Base-by-base conservation (phyloP, 2,888 invertebrate genomes). In the Neoascia interrupta region DNA sequence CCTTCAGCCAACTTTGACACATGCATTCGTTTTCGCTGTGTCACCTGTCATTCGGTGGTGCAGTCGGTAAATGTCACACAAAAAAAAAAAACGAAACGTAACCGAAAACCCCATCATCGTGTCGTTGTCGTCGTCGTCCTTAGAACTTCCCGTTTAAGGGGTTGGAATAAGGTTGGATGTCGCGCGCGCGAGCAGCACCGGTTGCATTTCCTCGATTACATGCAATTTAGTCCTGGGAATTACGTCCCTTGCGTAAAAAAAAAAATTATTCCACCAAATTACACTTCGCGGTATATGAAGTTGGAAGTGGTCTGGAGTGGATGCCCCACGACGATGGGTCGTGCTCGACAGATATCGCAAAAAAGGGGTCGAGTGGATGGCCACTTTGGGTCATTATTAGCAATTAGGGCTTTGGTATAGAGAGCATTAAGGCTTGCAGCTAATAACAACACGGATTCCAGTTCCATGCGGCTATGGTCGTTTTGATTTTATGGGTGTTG, bases 191-290 rank as follows among this genome's bases (percentile, higher is more conserved):
- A 10, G 21, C 41, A n/a, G 5, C 19, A 76, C 72, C 58, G 70
- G 76, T 76, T 76, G 76, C 76, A 76, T 64, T 58, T 70, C 45
- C 53, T 64, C 51, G 45, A 72, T 76, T 58, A 47, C 45, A 41
- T 72, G 64, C 64, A 76, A 72, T 76, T 72, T 76, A 28, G 45
- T 66, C 47, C 53, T 28, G 19, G 21, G 41, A 72, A 60, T 72
- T 66, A 72, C 54, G 43, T 43, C 64, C 34, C 28, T 19, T 45
- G 13, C 51, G 34, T 37, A n/a, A n/a, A n/a, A n/a, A n/a, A n/a
- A n/a, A 51, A 72, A 58, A 31, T 60, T 64, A 76, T 76, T 76
- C 76, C 58, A 47, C 39, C 34, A 60, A 76, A 76, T 76, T 76
- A 60, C 45, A 70, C 63, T 51, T 6, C 18, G 19, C 31, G 53